Conservation (phyloP, 2,797 vertebrate genomes). For the Sparidentex hasta region DNA sequence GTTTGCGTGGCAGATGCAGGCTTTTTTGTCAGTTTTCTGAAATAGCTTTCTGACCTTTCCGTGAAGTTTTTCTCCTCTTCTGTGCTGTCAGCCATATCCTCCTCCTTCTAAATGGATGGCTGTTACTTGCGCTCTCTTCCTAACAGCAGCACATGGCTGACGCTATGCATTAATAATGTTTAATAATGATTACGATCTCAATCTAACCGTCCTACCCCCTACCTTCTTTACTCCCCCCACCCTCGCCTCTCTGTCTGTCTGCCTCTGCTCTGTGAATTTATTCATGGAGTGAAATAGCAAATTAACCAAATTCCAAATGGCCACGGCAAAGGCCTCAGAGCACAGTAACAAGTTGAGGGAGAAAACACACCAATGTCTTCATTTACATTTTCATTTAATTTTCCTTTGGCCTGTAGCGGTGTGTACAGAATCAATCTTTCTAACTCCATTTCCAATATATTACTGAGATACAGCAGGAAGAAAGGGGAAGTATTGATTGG, state of each 20-base stretch:
- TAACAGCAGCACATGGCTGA: conserved; percentile 48
- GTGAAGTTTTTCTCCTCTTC: conserved; percentile 64
- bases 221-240: background rate
- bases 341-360: conserved; percentile 75
- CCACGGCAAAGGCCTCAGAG: conserved; percentile 70
- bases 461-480: conserved; percentile 81
- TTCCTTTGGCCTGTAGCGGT: conserved; percentile 83
- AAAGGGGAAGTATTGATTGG: conserved; percentile 85
- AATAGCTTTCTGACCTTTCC: conserved; percentile 76
- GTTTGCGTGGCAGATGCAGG: conserved; percentile 38
- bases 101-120: conserved; percentile 63
- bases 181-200: conserved; percentile 58
- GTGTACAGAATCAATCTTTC: conserved; percentile 87
- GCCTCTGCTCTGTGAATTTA: conserved; percentile 36
- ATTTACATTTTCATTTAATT: conserved; percentile 90
- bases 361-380: conserved; percentile 78
- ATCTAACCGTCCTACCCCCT: conserved; percentile 23
- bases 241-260: conserved; percentile 19
- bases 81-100: conserved; percentile 69
- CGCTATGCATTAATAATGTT: conserved; percentile 55
- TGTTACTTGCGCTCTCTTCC: conserved; percentile 46
- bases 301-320: conserved; percentile 81
- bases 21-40: conserved; percentile 56
- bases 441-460: conserved; percentile 90
- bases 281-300: conserved; percentile 73